Base-by-base conservation (phyloP, 1,140 invertebrate species). In the Formica exsecta region DNA sequence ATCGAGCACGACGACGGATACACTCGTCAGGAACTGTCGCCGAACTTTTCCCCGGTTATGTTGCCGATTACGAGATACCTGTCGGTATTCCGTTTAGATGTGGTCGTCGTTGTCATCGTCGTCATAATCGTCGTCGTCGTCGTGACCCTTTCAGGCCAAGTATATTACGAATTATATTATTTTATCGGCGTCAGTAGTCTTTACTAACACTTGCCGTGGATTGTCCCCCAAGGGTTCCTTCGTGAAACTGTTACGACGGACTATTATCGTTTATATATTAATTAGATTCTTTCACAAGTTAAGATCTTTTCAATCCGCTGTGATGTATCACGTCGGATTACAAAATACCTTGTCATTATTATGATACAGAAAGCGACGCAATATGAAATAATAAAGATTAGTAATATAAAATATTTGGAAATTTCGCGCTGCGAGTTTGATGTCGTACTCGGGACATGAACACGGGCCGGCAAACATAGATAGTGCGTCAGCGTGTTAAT, bases 401-500 rank as follows among this genome's bases (percentile, higher is more conserved):
- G 41, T 54, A 61, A 83, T 51, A 51, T 83, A 74, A 83, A 83
- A 83, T 83, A 83, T 83, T 83, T 83, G 79, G 38, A 61, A 83
- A 83, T 62, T 68, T 68, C 29, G 3, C 29, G 3, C 32, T 4
- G 66, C 66, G 61, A 57, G 38, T 73, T 74, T 73, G 79, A 73
- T 51, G 19, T 76, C 66, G 77, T 57, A 38, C 57, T 65, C 77
- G 75, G 61, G 25, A 36, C 32, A 54, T 32, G 85, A 74, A 61
- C 65, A 87, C 70, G 41, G 41, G 75, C 87, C 62, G 64, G 90
- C 87, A 92, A 92, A 92, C 90, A 91, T 79, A 86, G 92, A 92
- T 91, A 92, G 91, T 89, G 89, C 91, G 90, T 92, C 90, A 90
- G 87, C 86, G 92, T 91, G 91, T 92, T 93, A 93, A 93, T 93